phyloP scores from a whole-genome alignment of 23 tunicate genomes.

The Botrylloides violaceus region DNA sequence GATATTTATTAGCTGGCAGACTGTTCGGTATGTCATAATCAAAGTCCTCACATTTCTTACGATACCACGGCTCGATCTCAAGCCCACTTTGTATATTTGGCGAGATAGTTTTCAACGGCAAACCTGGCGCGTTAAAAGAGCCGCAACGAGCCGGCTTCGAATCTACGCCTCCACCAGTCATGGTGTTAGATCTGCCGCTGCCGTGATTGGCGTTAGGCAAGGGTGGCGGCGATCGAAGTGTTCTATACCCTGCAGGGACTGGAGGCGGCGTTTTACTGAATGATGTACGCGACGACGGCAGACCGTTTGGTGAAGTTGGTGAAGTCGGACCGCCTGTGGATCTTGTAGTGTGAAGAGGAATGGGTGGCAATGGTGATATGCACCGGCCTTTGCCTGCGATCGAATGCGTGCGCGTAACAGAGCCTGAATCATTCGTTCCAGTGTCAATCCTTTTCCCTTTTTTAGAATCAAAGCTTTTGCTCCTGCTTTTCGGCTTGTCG shows the following conservation, averaged over 20 bases:
- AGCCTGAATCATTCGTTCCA: not conserved
- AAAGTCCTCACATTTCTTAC: slow-evolving; percentile 53
- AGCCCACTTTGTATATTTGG: not conserved
- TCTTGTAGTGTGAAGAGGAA: slow-evolving; percentile 13
- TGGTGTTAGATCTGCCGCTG: slow-evolving; percentile 5
- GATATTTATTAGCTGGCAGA: slow-evolving; percentile 15
- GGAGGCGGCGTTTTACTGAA: not conserved
- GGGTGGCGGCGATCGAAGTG: not conserved
- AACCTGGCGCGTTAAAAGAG: slow-evolving; percentile 2
- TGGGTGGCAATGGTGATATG: slow-evolving; percentile 17
- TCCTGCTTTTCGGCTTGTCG: not conserved
- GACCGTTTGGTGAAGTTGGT: slow-evolving; percentile 4
- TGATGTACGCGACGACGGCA: not conserved
- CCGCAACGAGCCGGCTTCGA: not conserved
- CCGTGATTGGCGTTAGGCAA: not conserved
- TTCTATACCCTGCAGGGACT: not conserved
- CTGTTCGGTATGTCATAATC: slow-evolving; percentile 62
- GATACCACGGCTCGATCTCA: slow-evolving; percentile 43
- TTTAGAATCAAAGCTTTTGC: slow-evolving; percentile 8
- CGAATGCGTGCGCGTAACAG: not conserved
- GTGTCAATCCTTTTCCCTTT: slow-evolving; percentile 12
- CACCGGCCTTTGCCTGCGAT: not conserved
- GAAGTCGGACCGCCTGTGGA: slow-evolving; percentile 10
- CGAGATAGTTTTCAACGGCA: not conserved
- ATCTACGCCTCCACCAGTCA: not conserved